phyloP scores from a whole-genome alignment of 2,113 vertebrate species.

The Entelurus aequoreus region DNA sequence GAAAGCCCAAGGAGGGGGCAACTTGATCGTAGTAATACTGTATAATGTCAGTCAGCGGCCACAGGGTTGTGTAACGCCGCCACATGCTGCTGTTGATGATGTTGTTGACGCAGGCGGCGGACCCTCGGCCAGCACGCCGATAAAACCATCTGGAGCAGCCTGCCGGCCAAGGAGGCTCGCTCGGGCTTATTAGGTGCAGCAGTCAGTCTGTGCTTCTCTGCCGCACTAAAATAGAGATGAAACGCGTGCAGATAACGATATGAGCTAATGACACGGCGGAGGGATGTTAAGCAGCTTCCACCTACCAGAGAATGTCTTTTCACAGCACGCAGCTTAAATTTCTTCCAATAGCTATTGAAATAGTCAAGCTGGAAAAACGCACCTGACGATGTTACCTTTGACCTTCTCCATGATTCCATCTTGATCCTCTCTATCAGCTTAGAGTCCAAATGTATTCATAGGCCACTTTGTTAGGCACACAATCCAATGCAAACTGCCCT shows the following conservation, averaged over 20 bases:
- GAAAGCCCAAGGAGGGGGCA: not conserved
- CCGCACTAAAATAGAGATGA: constrained; percentile 29
- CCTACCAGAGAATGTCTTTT: no score
- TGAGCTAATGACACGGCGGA: constrained; percentile 20
- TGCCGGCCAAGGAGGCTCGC: constrained; percentile 48
- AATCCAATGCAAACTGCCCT: no score
- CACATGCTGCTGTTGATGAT: constrained; percentile 49
- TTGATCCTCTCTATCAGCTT: no score
- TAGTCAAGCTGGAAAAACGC: no score
- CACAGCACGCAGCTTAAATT: no score
- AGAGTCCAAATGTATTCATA: no score
- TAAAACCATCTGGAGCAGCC: constrained; percentile 61
- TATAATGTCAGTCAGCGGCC: not conserved
- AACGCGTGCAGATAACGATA: constrained; percentile 23
- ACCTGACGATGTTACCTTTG: no score
- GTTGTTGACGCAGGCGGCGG: no score
- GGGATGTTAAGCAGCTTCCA: constrained; percentile 26
- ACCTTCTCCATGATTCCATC: no score
- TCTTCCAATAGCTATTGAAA: no score
- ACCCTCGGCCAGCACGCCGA: constrained; percentile 18
- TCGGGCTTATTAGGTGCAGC: constrained; percentile 49
- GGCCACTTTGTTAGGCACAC: no score
- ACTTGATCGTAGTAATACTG: no score
- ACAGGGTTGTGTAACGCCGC: constrained; percentile 37
- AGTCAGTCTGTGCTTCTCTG: constrained; percentile 20